Evolutionary conservation across 2,888 invertebrate species (phyloP), one percentile per base, ranked within the genome.

Genomic region (Syrphus vitripennis): DNA sequence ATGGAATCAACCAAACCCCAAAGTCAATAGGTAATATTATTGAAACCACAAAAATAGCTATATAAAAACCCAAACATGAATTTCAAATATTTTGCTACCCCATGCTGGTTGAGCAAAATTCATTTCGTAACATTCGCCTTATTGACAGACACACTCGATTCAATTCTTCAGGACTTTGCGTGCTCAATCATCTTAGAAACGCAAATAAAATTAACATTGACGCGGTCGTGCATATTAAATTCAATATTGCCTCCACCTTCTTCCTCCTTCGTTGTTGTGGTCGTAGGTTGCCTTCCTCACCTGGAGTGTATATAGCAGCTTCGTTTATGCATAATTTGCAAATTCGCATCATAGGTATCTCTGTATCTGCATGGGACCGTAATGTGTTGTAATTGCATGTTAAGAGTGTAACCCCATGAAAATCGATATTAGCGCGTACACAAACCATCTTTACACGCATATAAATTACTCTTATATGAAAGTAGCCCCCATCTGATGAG

Each of bases 381-480:
- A 81, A 77, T 86, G 74, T 86, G 86, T 82, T 82, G 86, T 86
- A 77, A 86, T 78, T 86, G 82, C 82, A 82, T 82, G 82, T 86
- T 82, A 61, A 63, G 65, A 72, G 72, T 86, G 78, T 82, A 86
- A 86, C 50, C 53, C 19, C 34, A 78, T 74, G 81, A 72, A 86
- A 86, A 86, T 82, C 86, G 82, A 82, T 82, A 86, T 86, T 82
- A 86, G 82, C 82, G 55, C 77, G 82, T 86, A 82, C 82, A 78
- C 69, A 74, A 86, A 82, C 83, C 83, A 72, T 59, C 63, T 14
- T 26, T 75, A 63, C 65, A 72, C 29, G 79, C 75, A 71, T 59
- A 77, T 86, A 76, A 81, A 81, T 79, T 67, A 76, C 63, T 45
- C 16, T 24, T n/a, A 10, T 24, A 34, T 24, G 29, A 67, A 80